phyloP scores from a whole-genome alignment of 2,888 invertebrate genomes.

The Sminthurides aquaticus region DNA sequence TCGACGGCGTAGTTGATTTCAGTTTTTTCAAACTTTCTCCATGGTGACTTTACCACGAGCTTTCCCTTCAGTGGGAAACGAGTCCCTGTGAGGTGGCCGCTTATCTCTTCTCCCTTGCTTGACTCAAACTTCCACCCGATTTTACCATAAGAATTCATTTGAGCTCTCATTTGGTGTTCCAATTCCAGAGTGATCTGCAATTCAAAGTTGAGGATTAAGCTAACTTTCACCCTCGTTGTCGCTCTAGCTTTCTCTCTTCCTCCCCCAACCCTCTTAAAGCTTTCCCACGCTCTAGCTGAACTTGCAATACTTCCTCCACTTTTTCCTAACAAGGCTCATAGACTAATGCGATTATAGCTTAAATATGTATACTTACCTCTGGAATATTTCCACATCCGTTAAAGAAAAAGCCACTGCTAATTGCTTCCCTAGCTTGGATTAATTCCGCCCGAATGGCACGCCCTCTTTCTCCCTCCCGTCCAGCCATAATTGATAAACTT shows the following conservation, averaged over 20 bases:
- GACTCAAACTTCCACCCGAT: constrained; percentile 5
- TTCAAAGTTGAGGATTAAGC: background rate
- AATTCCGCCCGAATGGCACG: background rate
- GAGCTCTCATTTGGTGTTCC: constrained; percentile 1
- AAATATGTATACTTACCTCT: constrained; percentile 21
- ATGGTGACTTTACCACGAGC: constrained; percentile 16
- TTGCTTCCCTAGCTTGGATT: background rate
- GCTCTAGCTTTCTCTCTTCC: background rate
- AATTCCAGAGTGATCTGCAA: constrained; percentile 11
- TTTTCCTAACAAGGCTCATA: background rate
- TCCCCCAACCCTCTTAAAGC: background rate
- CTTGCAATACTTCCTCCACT: background rate
- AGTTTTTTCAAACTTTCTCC: constrained; percentile 12
- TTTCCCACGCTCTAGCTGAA: too few relatives aligned
- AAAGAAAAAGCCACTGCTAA: constrained; percentile 17
- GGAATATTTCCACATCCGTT: constrained; percentile 32
- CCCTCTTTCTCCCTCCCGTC: constrained; percentile 3
- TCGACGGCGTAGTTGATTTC: constrained; percentile 11
- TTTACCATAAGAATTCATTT: constrained; percentile 8
- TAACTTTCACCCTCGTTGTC: background rate
- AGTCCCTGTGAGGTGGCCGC: constrained; percentile 3
- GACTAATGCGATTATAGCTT: background rate
- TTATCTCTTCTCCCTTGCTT: background rate
- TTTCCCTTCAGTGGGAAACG: constrained; percentile 9
- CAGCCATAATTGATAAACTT: constrained; percentile 6